Percentiles rank a stretch among this genome's conserved stretches.
phyloP scores from a whole-genome alignment of 1,140 invertebrate species.

The Papilio dardanus region DNA sequence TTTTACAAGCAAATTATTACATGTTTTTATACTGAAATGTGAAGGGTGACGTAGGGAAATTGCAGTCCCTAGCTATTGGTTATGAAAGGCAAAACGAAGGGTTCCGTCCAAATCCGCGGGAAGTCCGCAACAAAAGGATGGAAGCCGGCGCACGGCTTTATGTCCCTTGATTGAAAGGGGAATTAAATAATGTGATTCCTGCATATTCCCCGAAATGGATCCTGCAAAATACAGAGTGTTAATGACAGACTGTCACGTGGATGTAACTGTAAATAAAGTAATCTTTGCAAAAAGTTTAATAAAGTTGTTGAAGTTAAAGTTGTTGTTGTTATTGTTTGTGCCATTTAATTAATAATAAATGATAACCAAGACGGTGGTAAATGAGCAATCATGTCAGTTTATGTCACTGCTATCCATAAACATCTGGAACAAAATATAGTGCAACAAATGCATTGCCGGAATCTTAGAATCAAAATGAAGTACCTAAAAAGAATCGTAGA shows the following conservation, averaged over 20 bases:
- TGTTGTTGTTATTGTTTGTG: no score
- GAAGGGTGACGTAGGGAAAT: neutral
- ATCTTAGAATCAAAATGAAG: no score
- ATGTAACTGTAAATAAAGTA: neutral
- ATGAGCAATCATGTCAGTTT: no score
- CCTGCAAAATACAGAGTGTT: neutral
- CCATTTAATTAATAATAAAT: no score
- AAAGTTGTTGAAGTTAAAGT: no score
- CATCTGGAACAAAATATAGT: no score
- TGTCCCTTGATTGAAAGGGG: constrained; percentile 12
- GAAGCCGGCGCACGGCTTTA: constrained; percentile 1
- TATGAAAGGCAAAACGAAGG: constrained; percentile 6
- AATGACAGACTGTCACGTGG: neutral
- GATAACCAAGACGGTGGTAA: no score
- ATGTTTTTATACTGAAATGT: neutral
- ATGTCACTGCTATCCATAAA: no score
- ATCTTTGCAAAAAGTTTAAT: neutral
- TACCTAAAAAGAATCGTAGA: no score
- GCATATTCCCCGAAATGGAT: neutral
- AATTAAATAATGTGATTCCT: constrained; percentile 23
- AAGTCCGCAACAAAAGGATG: constrained; percentile 16
- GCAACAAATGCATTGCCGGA: no score
- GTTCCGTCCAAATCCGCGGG: constrained; percentile 3
- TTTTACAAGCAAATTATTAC: neutral
- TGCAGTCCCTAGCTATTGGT: neutral